A percentile compares a stretch with the other conserved stretches of the same genome.
phyloP scores from a whole-genome alignment of 2,888 invertebrate genomes.

The Bibio marci region DNA sequence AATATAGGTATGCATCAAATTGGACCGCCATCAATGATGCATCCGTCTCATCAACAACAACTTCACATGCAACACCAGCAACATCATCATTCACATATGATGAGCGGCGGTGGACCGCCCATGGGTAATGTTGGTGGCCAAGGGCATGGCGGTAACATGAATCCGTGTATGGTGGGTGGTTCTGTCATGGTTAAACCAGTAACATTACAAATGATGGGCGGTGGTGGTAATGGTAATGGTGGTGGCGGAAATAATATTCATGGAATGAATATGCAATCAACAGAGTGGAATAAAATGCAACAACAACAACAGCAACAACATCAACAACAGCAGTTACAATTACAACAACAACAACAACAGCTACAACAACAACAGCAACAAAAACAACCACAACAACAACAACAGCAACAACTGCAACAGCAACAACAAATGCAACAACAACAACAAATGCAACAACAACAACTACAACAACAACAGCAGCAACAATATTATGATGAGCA shows the following conservation, averaged over 20 bases:
- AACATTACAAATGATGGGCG: slow-evolving; percentile 11
- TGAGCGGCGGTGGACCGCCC: slow-evolving; percentile 18
- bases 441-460: slow-evolving; percentile 5
- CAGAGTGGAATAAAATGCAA: slow-evolving; percentile 85
- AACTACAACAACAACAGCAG: slow-evolving; percentile 1
- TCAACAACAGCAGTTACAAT: background rate
- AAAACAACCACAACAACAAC: slow-evolving; percentile 38
- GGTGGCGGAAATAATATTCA: too few relatives aligned
- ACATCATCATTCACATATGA: slow-evolving; percentile 17
- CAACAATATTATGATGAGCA: too few relatives aligned
- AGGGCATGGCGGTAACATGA: slow-evolving; percentile 23
- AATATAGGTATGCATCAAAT: background rate
- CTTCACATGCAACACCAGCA: slow-evolving; percentile 6
- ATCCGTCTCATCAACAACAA: too few relatives aligned
- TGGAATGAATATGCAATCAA: too few relatives aligned
- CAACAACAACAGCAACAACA: slow-evolving; percentile 42
- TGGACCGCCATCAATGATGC: background rate
- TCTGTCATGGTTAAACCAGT: background rate
- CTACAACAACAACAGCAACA: background rate
- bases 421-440: slow-evolving; percentile 35
- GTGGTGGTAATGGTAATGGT: slow-evolving; percentile 23
- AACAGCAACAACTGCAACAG: slow-evolving; percentile 31
- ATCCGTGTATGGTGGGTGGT: background rate
- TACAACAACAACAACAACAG: slow-evolving; percentile 4
- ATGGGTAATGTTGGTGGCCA: slow-evolving; percentile 17